Conservation (phyloP, 2,888 invertebrate genomes). For the Lumbricus terrestris region DNA sequence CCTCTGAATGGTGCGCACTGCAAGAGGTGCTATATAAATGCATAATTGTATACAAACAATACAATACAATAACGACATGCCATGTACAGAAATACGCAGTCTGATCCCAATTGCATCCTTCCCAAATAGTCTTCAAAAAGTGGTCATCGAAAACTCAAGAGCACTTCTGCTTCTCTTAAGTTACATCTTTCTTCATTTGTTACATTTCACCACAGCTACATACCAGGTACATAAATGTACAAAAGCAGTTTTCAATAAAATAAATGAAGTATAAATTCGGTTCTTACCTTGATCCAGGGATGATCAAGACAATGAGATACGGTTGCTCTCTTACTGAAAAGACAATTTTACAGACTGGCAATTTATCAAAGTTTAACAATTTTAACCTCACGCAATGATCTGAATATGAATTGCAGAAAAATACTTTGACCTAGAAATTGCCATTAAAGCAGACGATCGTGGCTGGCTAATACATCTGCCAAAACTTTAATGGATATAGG, state of each 20-base stretch:
- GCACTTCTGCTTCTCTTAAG: not conserved
- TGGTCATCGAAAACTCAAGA: not conserved
- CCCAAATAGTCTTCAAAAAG: no score
- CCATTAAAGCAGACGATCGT: not conserved
- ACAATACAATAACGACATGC: no score
- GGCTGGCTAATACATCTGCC: not conserved
- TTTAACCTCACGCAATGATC: not conserved
- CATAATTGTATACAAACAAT: no score
- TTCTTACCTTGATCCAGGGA: slow-evolving; percentile 66
- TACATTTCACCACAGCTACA: no score
- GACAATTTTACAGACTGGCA: slow-evolving; percentile 16
- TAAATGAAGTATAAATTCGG: no score
- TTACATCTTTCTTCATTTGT: not conserved
- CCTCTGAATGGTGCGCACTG: no score
- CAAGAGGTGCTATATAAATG: no score
- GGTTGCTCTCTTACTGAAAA: slow-evolving; percentile 64
- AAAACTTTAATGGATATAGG: not conserved
- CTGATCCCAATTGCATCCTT: no score
- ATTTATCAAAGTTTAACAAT: not conserved
- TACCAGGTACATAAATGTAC: no score
- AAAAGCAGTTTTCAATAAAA: no score
- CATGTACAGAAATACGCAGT: no score
- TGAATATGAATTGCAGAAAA: not conserved
- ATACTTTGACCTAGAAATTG: not conserved
- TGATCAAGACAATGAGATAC: slow-evolving; percentile 67